Evolutionary conservation across 1,140 invertebrate species (phyloP).

Genomic region (Drosophila arizonae): DNA sequence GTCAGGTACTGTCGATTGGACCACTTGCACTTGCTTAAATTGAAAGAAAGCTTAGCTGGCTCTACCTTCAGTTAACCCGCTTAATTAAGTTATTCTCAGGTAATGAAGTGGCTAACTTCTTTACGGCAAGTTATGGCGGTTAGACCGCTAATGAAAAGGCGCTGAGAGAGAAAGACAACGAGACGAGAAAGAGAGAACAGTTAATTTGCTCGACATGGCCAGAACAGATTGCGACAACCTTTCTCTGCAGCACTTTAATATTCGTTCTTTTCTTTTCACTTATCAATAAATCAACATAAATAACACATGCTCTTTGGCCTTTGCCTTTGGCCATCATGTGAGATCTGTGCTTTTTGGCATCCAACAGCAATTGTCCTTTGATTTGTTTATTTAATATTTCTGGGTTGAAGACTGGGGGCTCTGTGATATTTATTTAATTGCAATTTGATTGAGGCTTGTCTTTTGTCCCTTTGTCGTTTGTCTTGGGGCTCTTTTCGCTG

Average conservation of each 20-base stretch:
- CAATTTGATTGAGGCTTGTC: conserved; percentile 63
- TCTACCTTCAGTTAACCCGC: conserved; percentile 24
- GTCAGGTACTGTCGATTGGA: no score
- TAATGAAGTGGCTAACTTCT: conserved; percentile 74
- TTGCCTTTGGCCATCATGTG: conserved; percentile 12
- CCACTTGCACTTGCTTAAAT: conserved; percentile 31
- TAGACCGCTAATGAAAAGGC: conserved; percentile 35
- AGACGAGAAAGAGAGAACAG: no score
- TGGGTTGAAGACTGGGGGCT: conserved; percentile 37
- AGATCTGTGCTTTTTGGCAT: conserved; percentile 23
- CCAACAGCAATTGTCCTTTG: conserved; percentile 53
- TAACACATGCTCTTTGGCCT: conserved; percentile 14
- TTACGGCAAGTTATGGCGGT: conserved; percentile 65
- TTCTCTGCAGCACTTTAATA: neutral
- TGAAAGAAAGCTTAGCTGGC: conserved; percentile 35
- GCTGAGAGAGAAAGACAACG: neutral
- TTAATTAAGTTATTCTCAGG: conserved; percentile 68
- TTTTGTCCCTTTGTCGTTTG: conserved; percentile 41
- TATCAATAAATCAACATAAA: neutral
- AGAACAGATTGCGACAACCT: neutral
- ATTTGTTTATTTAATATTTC: conserved; percentile 74
- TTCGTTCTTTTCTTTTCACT: conserved; percentile 10
- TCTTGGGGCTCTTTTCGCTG: conserved; percentile 7
- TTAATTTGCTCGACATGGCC: no score
- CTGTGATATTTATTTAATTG: conserved; percentile 71